Percentiles rank a stretch among this genome's conserved stretches.
These are phyloP conservation scores for Psophia crepitans DNA, from an alignment of 2,113 vertebrate species.

Conservation along the genomic window DNA sequence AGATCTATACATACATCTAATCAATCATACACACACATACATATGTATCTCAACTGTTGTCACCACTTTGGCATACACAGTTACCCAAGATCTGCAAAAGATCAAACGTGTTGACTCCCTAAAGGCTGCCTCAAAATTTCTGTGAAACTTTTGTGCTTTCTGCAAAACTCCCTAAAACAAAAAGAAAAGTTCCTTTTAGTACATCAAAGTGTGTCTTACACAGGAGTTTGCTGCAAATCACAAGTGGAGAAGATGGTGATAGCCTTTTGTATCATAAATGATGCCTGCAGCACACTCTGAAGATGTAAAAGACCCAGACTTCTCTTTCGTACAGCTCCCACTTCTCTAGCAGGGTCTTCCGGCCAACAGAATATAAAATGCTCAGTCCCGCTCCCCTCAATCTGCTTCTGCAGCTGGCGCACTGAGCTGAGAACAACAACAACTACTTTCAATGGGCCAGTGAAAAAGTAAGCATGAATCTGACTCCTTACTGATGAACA, in stretches of 20 bases:
- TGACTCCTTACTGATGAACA: not conserved
- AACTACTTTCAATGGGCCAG: not conserved
- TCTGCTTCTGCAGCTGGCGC: not conserved
- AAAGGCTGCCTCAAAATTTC: not conserved
- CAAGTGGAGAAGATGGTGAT: not conserved
- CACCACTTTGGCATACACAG: not conserved
- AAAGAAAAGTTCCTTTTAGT: not conserved
- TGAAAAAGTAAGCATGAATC: not conserved
- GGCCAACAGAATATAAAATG: not conserved
- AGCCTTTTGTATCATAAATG: not conserved
- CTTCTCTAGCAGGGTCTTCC: not conserved
- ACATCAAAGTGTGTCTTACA: not conserved
- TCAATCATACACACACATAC: too few relatives aligned
- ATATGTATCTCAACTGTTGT: not conserved
- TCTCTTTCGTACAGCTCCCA: not conserved
- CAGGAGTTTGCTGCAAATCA: not conserved
- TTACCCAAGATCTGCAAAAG: not conserved
- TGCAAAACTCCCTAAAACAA: not conserved
- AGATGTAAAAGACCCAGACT: not conserved
- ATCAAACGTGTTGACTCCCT: not conserved
- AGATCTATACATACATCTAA: not conserved
- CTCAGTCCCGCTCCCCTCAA: not conserved
- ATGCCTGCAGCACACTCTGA: not conserved
- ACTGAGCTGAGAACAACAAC: not conserved
- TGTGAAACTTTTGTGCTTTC: not conserved